Base-by-base conservation (phyloP, 1,140 invertebrate species). In the Ceratitis capitata region DNA sequence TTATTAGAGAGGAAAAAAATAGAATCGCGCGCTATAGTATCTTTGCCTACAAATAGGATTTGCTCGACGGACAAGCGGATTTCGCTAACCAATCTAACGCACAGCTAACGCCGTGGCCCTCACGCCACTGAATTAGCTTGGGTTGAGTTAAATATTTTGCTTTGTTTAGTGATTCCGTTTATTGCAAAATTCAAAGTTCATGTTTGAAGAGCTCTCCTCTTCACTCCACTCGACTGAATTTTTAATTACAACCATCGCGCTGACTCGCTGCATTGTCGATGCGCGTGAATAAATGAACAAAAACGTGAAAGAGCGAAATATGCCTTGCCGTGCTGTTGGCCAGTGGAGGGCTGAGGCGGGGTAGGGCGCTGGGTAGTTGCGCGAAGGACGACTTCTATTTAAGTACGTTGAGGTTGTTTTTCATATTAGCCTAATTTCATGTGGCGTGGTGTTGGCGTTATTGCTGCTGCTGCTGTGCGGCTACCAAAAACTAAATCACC, bases 401-500 rank as follows among this genome's bases (percentile, higher is more conserved):
- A 12, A 47, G 39, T 19, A 14, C 39, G 32, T 26, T 45, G 32
- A 78, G 69, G 69, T 78, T 45, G 69, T 78, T 78, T 78, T 42
- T 35, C 39, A 39, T 78, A 78, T 45, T 78, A 45, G 69, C 69
- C 39, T 78, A 78, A 78, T 78, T 78, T 78, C 19, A 39, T 26
- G 69, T 47, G 35, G 39, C 35, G 69, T 39, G 69, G n/a, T 7
- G n/a, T 1, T 56, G 51, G 19, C 26, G 56, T 26, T n/a, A 61
- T 61, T 61, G 23, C 12, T 26, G 29, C n/a, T 61, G 35, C 19
- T 10, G 7, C 64, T 6, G 19, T 39, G 35, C 39, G 19, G n/a
- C 69, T n/a, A 35, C 29, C 82, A 58, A 83, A 83, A 83, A 83
- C 82, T 83, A 56, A 83, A 83, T 83, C 82, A 53, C 82, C 69